Evolutionary conservation across 2,113 vertebrate species (phyloP).

Genomic region (Euleptes europaea): DNA sequence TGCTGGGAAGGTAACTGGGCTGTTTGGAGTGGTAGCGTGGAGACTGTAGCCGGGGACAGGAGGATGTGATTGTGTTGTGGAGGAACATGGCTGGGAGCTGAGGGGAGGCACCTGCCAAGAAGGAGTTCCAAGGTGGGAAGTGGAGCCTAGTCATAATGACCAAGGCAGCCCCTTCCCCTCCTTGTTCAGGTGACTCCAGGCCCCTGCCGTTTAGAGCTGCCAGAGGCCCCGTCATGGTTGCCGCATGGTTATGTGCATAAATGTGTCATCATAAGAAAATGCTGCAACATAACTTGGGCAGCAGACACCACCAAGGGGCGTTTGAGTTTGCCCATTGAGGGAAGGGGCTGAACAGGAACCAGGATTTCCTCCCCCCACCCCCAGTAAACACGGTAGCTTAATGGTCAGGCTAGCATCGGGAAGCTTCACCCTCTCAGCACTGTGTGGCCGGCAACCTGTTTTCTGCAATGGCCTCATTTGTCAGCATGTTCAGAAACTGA

Average conservation of each 20-base stretch:
- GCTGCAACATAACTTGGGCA: background rate
- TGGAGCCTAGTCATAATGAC: too few species aligned
- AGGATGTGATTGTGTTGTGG: background rate
- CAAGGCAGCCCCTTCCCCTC: too few species aligned
- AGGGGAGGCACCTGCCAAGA: too few species aligned
- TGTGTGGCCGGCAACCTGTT: background rate
- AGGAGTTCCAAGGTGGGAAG: too few species aligned
- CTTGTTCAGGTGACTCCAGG: too few species aligned
- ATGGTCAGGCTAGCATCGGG: background rate
- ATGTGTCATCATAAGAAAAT: background rate
- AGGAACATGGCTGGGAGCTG: too few species aligned
- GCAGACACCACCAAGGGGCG: background rate
- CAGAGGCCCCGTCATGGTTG: too few species aligned
- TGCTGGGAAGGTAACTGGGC: background rate
- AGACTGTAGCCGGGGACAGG: background rate
- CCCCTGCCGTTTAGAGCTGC: background rate
- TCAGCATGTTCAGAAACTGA: background rate
- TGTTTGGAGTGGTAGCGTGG: background rate
- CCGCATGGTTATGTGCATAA: background rate
- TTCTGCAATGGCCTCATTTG: background rate
- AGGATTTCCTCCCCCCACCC: background rate
- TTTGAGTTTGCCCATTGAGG: background rate
- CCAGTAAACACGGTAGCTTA: too few species aligned
- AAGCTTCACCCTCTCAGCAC: background rate
- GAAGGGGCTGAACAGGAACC: background rate